Evolutionary conservation across 1,140 invertebrate genomes (phyloP).

Genomic region (Papilio dardanus): DNA sequence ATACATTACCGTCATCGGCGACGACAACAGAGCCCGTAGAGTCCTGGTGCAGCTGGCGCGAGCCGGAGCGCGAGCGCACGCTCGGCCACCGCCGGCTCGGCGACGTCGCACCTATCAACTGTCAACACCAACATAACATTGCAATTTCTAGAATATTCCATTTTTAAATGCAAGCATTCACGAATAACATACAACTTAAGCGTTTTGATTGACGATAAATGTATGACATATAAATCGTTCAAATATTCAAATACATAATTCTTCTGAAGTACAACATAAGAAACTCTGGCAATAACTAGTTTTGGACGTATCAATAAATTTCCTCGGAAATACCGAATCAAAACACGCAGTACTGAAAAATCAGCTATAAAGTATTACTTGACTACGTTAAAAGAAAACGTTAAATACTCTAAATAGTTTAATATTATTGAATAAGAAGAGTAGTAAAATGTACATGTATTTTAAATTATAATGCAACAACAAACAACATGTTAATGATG

Average conservation of each 20-base stretch:
- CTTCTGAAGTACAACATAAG: neutral
- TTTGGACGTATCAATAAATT: neutral
- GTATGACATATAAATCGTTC: neutral
- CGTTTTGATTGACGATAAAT: neutral
- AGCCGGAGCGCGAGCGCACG: constrained; percentile 50
- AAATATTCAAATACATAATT: neutral
- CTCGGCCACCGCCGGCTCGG: constrained; percentile 75
- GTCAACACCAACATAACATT: constrained; percentile 41
- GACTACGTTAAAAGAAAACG: neutral
- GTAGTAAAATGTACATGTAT: neutral
- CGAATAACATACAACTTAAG: constrained; percentile 36
- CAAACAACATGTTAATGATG: constrained; percentile 26
- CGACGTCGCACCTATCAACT: constrained; percentile 83
- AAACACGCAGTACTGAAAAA: too few species aligned
- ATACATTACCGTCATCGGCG: constrained; percentile 78
- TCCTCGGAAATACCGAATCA: neutral
- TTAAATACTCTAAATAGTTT: neutral
- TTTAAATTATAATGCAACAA: constrained; percentile 6
- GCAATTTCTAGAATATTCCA: neutral
- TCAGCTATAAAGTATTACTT: neutral
- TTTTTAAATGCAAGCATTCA: constrained; percentile 31
- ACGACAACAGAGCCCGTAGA: constrained; percentile 88
- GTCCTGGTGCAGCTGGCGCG: constrained; percentile 82
- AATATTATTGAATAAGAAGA: neutral
- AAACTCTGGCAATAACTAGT: neutral